Evolutionary conservation across 1,140 invertebrate genomes (phyloP).

Genomic region (Ips nitidus): DNA sequence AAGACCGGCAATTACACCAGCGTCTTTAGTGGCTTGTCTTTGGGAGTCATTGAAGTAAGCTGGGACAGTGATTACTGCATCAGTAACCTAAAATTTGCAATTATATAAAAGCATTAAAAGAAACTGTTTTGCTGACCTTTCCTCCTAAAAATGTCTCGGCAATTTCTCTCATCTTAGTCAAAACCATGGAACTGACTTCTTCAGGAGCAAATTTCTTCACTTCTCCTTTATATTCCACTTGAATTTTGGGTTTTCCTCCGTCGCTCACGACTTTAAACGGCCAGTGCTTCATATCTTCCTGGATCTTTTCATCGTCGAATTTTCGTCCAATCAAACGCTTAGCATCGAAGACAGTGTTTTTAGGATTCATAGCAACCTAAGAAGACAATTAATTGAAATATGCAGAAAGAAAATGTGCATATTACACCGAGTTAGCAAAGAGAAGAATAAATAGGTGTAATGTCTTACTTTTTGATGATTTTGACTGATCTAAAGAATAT

Average conservation of each 20-base stretch:
- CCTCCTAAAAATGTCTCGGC: constrained; percentile 60
- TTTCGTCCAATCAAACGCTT: constrained; percentile 61
- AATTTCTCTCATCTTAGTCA: constrained; percentile 65
- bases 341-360: constrained; percentile 83
- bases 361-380: constrained; percentile 66
- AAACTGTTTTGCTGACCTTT: constrained; percentile 50
- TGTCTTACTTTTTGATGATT: not conserved
- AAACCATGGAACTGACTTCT: constrained; percentile 77
- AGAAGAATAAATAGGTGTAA: not conserved
- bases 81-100: constrained; percentile 43
- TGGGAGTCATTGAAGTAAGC: constrained; percentile 54
- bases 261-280: constrained; percentile 74
- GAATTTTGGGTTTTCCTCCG: constrained; percentile 72
- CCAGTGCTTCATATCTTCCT: constrained; percentile 77
- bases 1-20: constrained; percentile 66
- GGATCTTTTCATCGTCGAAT: constrained; percentile 70
- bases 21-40: constrained; percentile 62
- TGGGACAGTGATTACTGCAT: constrained; percentile 72
- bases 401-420: not conserved
- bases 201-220: constrained; percentile 77
- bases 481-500: not conserved
- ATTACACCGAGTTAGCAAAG: not conserved
- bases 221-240: constrained; percentile 76
- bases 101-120: not conserved
- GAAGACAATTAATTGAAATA: constrained; percentile 7